Conservation (phyloP, 2,797 vertebrate genomes). For the Schizopygopsis malacanthus region DNA sequence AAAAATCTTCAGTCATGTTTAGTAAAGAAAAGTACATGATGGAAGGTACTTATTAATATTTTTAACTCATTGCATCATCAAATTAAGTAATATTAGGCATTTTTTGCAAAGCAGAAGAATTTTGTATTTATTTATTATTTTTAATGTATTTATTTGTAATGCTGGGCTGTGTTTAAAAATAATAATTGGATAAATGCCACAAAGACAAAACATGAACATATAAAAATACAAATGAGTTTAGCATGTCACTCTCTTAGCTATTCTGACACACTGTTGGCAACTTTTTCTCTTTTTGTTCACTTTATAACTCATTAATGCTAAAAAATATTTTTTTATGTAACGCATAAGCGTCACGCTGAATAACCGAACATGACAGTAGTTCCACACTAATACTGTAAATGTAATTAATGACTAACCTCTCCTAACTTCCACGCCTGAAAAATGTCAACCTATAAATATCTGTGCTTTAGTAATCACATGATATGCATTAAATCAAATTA, state of each 20-base stretch:
- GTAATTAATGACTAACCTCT: background rate
- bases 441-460: background rate
- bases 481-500: background rate
- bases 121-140: too few relatives aligned
- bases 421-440: background rate
- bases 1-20: background rate
- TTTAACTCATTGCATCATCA: background rate
- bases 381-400: background rate
- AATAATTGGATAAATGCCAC: too few relatives aligned
- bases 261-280: background rate
- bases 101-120: too few relatives aligned
- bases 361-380: background rate
- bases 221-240: background rate
- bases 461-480: background rate
- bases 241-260: background rate
- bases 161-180: too few relatives aligned
- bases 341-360: background rate
- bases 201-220: too few relatives aligned
- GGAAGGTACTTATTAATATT: background rate
- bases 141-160: too few relatives aligned
- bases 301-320: background rate
- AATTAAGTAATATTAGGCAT: too few relatives aligned
- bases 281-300: conserved; percentile 9
- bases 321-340: background rate
- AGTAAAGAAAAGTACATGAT: background rate